Conservation (phyloP, 1,140 invertebrate species). For the Hyposmocoma kahamanoa region DNA sequence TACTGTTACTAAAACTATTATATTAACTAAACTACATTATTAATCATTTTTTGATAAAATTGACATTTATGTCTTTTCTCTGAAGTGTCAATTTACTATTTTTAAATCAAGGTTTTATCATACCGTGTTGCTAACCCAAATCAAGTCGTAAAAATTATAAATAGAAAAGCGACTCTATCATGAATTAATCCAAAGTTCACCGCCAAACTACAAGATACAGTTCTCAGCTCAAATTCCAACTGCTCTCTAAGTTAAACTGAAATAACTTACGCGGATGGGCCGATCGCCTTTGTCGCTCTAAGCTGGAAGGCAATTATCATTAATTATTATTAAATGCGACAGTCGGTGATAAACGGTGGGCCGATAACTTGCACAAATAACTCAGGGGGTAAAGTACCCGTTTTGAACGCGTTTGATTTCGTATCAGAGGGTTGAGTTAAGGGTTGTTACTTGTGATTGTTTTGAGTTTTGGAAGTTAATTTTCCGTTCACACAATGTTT, state of each 20-base stretch:
- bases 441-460: too few relatives aligned
- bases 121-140: background rate
- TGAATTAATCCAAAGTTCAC: conserved; percentile 15
- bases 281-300: conserved; percentile 66
- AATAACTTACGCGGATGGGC: conserved; percentile 64
- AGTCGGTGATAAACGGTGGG: conserved; percentile 54
- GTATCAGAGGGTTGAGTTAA: too few relatives aligned
- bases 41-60: background rate
- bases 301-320: conserved; percentile 69
- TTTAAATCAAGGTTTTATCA: background rate
- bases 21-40: background rate
- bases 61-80: background rate
- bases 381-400: too few relatives aligned
- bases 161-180: background rate
- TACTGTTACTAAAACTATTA: background rate
- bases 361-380: conserved; percentile 69
- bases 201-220: conserved; percentile 64
- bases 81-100: background rate
- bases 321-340: conserved; percentile 72
- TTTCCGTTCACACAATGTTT: too few relatives aligned
- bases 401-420: conserved; percentile 18
- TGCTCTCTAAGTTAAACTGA: conserved; percentile 55
- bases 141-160: background rate
- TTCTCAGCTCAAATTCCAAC: conserved; percentile 61
- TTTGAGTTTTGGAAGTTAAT: too few relatives aligned